Conservation (phyloP, 2,888 invertebrate genomes). For the Tiliacea aurago region DNA sequence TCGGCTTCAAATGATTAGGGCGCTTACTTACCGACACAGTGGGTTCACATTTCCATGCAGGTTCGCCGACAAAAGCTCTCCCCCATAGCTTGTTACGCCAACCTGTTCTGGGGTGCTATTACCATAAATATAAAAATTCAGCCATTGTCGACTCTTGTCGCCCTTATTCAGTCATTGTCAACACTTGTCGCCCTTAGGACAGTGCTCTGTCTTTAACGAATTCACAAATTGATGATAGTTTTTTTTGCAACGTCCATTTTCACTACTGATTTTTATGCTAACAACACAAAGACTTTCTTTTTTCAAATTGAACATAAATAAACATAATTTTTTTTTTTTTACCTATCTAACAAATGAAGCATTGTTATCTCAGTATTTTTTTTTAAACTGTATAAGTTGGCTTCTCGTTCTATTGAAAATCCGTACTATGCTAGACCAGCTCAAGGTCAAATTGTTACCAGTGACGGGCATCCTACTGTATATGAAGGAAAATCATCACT, state of each 20-base stretch:
- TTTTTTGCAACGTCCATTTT: neutral
- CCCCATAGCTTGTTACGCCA: neutral
- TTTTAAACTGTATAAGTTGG: no score
- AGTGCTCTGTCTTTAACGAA: neutral
- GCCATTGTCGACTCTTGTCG: neutral
- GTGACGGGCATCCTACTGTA: no score
- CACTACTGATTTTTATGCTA: neutral
- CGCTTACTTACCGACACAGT: no score
- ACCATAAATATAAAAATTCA: neutral
- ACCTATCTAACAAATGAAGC: no score
- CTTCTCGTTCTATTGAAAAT: neutral
- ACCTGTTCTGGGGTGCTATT: neutral
- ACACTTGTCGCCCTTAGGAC: neutral
- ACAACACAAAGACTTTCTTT: no score
- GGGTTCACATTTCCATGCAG: neutral
- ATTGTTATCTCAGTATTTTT: no score
- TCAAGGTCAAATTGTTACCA: neutral
- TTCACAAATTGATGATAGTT: neutral
- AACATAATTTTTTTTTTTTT: no score
- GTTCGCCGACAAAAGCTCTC: neutral
- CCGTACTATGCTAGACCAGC: neutral
- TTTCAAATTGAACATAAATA: no score
- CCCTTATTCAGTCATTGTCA: neutral
- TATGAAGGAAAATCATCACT: neutral
- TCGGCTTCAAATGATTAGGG: neutral